phyloP scores from a whole-genome alignment of 2,797 vertebrate species.

The Spinibarbus caldwelli region DNA sequence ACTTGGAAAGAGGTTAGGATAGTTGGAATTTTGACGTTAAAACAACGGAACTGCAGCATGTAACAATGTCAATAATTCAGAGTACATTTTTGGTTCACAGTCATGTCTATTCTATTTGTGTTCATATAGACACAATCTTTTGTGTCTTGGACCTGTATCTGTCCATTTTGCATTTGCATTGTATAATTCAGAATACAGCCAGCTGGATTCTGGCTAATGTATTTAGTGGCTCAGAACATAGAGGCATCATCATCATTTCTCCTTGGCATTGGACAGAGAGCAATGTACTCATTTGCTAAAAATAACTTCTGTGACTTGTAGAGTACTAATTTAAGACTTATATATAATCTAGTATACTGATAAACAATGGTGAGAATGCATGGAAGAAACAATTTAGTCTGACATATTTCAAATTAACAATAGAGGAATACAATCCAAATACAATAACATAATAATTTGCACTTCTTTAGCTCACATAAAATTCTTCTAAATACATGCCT shows the following conservation, averaged over 20 bases:
- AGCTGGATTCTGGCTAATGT: conserved; percentile 27
- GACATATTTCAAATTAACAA: neutral
- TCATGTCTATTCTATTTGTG: neutral
- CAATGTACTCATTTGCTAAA: conserved; percentile 41
- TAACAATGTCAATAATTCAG: neutral
- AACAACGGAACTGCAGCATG: neutral
- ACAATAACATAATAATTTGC: neutral
- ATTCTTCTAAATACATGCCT: neutral
- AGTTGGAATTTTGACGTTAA: neutral
- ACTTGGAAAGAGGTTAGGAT: neutral
- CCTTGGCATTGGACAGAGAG: conserved; percentile 18
- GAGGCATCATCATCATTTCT: conserved; percentile 40
- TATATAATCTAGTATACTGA: conserved; percentile 2
- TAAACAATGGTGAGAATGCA: conserved; percentile 4
- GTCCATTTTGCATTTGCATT: conserved; percentile 13
- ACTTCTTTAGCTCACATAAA: neutral
- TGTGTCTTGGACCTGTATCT: neutral
- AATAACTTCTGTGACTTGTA: conserved; percentile 30
- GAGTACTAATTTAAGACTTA: conserved; percentile 37
- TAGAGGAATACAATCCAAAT: neutral
- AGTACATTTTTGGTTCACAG: neutral
- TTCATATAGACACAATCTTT: neutral
- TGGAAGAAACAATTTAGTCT: neutral
- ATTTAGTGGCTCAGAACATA: conserved; percentile 31
- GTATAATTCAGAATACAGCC: conserved; percentile 23